These are phyloP conservation scores for Sinotaia quadrata DNA, from an alignment of 2,888 invertebrate genomes.

Conservation along the genomic window DNA sequence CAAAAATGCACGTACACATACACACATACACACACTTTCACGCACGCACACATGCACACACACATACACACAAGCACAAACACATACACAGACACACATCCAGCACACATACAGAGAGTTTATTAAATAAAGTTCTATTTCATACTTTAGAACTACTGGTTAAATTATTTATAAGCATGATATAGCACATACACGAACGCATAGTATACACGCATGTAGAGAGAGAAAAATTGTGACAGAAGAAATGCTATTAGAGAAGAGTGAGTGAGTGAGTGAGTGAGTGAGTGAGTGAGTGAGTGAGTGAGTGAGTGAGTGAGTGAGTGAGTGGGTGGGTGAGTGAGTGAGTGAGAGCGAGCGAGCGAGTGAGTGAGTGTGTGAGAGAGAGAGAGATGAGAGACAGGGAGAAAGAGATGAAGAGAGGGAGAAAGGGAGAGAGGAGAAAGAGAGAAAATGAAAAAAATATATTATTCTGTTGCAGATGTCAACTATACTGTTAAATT, in stretches of 20 bases:
- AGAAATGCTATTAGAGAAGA: too few relatives aligned
- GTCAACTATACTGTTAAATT: not conserved
- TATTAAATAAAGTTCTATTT: too few relatives aligned
- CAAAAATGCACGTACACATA: not conserved
- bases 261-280: constrained; percentile 17
- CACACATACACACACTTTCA: not conserved
- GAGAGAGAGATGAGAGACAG: not conserved
- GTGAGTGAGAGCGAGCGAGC: constrained; percentile 12
- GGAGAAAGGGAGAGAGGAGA: not conserved
- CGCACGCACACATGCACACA: not conserved
- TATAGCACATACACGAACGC: too few relatives aligned
- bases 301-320: constrained; percentile 2
- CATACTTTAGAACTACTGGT: too few relatives aligned
- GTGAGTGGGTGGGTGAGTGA: not conserved
- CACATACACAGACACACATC: not conserved
- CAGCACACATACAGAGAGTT: not conserved
- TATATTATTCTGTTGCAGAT: not conserved
- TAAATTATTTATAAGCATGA: too few relatives aligned
- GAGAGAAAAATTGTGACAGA: too few relatives aligned
- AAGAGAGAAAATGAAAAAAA: not conserved
- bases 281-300: constrained; percentile 21
- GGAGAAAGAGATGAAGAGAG: constrained; percentile 4
- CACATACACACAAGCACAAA: not conserved
- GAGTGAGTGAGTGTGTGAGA: not conserved
- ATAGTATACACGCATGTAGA: too few relatives aligned